Conservation (phyloP, 2,797 vertebrate species). For the Spinus pinus region DNA sequence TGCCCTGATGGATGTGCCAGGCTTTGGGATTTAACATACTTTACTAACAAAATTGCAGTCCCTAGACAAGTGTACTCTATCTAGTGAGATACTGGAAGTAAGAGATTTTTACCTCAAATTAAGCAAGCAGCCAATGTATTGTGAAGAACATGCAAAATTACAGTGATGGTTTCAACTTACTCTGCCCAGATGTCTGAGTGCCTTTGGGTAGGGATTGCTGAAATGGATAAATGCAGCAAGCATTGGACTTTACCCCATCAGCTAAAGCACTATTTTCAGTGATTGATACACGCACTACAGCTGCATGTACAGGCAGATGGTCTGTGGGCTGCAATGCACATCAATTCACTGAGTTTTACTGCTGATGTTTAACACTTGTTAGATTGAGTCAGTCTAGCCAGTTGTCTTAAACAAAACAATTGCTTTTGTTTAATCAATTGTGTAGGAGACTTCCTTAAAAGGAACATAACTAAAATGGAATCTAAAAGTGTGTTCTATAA, state of each 20-base stretch:
- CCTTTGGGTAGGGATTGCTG: background rate
- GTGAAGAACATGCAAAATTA: background rate
- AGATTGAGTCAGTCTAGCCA: background rate
- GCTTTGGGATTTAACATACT: background rate
- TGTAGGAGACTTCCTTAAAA: background rate
- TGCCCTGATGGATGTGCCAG: background rate
- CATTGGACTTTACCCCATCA: background rate
- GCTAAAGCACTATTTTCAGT: background rate
- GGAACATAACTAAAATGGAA: background rate
- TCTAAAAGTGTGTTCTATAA: background rate
- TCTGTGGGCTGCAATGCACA: background rate
- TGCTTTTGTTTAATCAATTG: background rate
- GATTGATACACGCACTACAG: background rate
- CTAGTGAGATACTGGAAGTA: background rate
- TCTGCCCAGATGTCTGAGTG: background rate
- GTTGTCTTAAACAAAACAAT: background rate
- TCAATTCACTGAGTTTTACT: background rate
- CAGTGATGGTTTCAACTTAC: background rate
- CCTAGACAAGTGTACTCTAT: background rate
- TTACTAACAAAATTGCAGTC: background rate
- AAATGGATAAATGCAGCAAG: background rate
- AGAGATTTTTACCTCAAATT: background rate
- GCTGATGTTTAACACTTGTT: background rate
- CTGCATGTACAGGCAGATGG: background rate
- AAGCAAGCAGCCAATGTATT: background rate